These are phyloP conservation scores for Smutsia temminckii DNA, from an alignment of 2,797 vertebrate genomes.

Conservation along the genomic window DNA sequence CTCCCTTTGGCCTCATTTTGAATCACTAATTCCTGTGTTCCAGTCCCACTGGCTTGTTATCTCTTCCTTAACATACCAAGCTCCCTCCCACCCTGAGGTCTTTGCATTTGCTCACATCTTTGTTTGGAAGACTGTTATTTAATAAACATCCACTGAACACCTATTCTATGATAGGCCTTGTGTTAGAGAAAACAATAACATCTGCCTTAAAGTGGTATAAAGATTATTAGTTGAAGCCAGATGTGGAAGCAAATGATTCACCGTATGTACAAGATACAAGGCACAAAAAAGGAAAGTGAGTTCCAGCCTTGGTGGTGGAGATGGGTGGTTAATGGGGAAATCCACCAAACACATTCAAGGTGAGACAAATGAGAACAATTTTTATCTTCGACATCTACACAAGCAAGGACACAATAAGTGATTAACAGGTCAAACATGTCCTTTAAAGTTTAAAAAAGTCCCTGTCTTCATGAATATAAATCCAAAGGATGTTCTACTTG, in stretches of 20 bases:
- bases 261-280: not conserved
- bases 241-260: not conserved
- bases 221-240: not conserved
- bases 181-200: not conserved
- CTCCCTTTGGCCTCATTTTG: not conserved
- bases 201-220: not conserved
- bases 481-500: not conserved
- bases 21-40: not conserved
- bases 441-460: constrained; percentile 19
- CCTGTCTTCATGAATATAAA: constrained; percentile 13
- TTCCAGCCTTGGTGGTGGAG: not conserved
- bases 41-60: not conserved
- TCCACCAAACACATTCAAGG: not conserved
- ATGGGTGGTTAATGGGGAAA: not conserved
- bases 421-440: not conserved
- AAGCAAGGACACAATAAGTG: not conserved
- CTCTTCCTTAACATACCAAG: not conserved
- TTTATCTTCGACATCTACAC: not conserved
- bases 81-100: not conserved
- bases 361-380: not conserved
- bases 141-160: not conserved
- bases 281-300: not conserved
- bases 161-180: not conserved
- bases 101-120: not conserved
- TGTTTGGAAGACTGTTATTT: not conserved